Percentiles rank a stretch among this genome's conserved stretches.
Conservation (phyloP, 2,888 invertebrate species). For the Athrips mouffetella region DNA sequence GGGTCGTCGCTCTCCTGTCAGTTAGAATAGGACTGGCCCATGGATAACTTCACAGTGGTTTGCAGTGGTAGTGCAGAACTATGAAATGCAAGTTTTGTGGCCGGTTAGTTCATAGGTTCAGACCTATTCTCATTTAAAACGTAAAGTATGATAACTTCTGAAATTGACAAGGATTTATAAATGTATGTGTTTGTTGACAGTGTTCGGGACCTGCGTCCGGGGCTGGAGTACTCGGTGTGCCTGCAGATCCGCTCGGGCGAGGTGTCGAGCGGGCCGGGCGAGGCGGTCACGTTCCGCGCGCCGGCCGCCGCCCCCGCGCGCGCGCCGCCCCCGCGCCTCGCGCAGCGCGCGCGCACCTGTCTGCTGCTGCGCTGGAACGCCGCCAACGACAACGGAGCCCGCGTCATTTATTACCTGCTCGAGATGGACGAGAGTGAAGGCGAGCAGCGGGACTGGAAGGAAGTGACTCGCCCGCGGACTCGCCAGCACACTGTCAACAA, state of each 20-base stretch:
- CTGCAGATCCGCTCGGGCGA: constrained; percentile 87
- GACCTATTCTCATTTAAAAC: too few relatives aligned
- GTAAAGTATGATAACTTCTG: too few relatives aligned
- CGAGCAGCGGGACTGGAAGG: constrained; percentile 82
- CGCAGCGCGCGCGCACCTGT: constrained; percentile 83
- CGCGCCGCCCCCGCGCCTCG: constrained; percentile 84
- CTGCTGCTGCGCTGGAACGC: constrained; percentile 85
- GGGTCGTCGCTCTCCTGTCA: constrained; percentile 87
- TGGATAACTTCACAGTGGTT: too few relatives aligned
- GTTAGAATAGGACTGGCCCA: constrained; percentile 39
- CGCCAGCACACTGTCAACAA: constrained; percentile 87
- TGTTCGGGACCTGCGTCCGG: constrained; percentile 90
- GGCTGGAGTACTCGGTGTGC: constrained; percentile 91
- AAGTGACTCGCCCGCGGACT: constrained; percentile 84
- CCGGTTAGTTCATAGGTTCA: too few relatives aligned
- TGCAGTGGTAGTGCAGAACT: too few relatives aligned
- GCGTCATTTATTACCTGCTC: constrained; percentile 85
- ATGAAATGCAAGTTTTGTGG: too few relatives aligned
- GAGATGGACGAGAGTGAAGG: constrained; percentile 86
- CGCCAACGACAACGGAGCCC: constrained; percentile 88
- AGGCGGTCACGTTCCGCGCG: constrained; percentile 88
- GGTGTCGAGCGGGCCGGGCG: constrained; percentile 85
- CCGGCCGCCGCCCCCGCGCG: constrained; percentile 89
- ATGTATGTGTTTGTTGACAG: constrained; percentile 34
- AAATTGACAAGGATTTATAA: too few relatives aligned